Percentiles rank a stretch among this genome's conserved stretches.
Conservation (phyloP, 2,888 invertebrate species). For the Drosophila sordidula region DNA sequence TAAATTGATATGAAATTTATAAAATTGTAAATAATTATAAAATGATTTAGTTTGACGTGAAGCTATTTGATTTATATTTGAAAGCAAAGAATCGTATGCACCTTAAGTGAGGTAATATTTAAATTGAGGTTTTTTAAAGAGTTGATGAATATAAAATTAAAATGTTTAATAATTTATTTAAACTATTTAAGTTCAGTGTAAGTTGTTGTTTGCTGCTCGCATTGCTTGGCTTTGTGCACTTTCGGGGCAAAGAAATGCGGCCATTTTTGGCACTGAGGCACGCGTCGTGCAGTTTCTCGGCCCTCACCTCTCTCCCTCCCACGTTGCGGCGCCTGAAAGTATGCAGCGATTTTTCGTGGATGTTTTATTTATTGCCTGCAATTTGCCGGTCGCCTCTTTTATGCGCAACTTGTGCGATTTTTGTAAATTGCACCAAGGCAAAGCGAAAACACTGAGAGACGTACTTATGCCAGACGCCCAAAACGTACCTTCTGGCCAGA, state of each 20-base stretch:
- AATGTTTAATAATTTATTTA: no score
- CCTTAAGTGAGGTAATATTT: no score
- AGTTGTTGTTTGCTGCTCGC: constrained; percentile 10
- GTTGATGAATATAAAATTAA: no score
- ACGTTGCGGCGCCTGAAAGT: constrained; percentile 49
- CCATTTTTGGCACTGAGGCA: constrained; percentile 41
- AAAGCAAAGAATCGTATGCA: no score
- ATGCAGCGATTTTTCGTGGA: constrained; percentile 73
- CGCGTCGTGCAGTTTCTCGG: constrained; percentile 9
- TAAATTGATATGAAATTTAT: no score
- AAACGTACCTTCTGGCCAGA: constrained; percentile 6
- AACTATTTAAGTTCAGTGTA: constrained; percentile 25
- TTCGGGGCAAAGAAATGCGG: constrained; percentile 34
- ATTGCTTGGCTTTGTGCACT: constrained; percentile 32
- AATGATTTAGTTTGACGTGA: no score
- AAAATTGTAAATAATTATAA: no score
- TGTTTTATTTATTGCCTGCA: constrained; percentile 75
- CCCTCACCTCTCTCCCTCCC: not conserved
- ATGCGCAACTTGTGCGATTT: constrained; percentile 65
- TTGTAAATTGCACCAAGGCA: constrained; percentile 47
- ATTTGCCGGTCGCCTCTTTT: constrained; percentile 66
- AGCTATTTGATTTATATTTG: no score
- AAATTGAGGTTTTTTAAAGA: no score
- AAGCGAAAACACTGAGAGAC: constrained; percentile 28
- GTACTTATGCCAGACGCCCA: constrained; percentile 34